Evolutionary conservation across 2,888 invertebrate genomes (phyloP), one percentile per base, ranked within the genome.

Genomic region (Acronicta psi): DNA sequence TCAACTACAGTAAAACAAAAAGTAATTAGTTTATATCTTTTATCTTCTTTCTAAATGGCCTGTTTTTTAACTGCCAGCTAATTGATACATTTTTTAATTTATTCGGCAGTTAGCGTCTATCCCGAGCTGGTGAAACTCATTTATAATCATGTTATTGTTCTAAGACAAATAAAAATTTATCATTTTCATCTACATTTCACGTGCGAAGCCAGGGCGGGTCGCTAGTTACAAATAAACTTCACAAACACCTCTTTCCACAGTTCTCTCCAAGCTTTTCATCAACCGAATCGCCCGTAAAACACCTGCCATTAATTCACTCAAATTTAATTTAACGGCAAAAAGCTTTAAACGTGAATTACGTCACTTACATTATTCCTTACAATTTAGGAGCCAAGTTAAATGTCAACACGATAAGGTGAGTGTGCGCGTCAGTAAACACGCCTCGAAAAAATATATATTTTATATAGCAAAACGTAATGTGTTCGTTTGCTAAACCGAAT

Each of bases 341-440:
- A 16, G 25, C 46, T 52, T 52, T 54, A 46, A 46, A 47, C 44
- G 25, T 47, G 55, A 70, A 66, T 69, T 61, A 57, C 58, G 29
- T 43, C 5, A 43, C 37, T n/a, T 37, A 20, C 46, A 40, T 38
- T 44, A 59, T 42, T 43, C 42, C 45, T 40, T 55, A 62, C 55
- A 65, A 65, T 69, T 65, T 55, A 13, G 45, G 13, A 36, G 62
- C 11, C 36, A 46, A 62, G 63, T 62, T 65, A 50, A 65, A 69
- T 55, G 50, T 62, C 69, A 62, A 65, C 63, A 46, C 29, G 55
- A 51, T 41, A 40, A 37, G 41, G 31, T 37, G 17, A 1, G 20
- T 31, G 17, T 17, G 38, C 17, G 54, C 31, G 37, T 54, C 37
- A 20, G 37, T 68, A 49, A 43, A 38, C 25, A 31, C 3, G n/a